phyloP scores from a whole-genome alignment of 2,888 invertebrate genomes.

The Athalia circularis region DNA sequence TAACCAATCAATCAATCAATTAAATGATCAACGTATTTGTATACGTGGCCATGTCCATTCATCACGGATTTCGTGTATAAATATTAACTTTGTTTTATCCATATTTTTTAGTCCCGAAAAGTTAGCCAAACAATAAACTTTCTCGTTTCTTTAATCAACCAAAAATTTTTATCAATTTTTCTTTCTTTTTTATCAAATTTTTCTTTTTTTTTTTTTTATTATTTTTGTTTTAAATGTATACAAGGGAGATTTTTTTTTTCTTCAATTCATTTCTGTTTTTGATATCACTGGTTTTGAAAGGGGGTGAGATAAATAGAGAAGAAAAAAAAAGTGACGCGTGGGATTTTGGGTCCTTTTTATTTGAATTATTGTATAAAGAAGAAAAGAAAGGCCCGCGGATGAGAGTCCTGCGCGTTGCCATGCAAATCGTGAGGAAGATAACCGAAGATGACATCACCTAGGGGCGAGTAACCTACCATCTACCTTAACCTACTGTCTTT shows the following conservation, averaged over 20 bases:
- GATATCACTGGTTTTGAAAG: not conserved
- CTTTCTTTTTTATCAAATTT: no score
- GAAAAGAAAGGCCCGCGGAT: conserved; percentile 63
- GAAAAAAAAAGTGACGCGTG: conserved; percentile 39
- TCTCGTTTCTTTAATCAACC: no score
- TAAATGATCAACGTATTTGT: no score
- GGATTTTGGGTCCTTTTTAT: conserved; percentile 59
- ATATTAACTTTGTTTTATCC: no score
- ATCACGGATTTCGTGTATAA: no score
- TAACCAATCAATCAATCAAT: not conserved
- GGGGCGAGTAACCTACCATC: conserved; percentile 74
- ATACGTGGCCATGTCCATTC: no score
- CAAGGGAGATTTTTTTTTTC: not conserved
- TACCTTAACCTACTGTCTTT: conserved; percentile 72
- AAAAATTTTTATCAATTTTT: no score
- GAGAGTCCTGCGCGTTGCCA: conserved; percentile 62
- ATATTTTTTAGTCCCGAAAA: no score
- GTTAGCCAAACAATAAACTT: no score
- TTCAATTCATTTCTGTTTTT: conserved; percentile 8
- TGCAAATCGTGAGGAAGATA: conserved; percentile 67
- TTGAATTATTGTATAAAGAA: conserved; percentile 62
- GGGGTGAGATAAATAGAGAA: no score
- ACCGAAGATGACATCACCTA: conserved; percentile 71
- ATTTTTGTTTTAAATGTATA: no score
- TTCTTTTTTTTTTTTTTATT: no score